Evolutionary conservation across 1,140 invertebrate genomes (phyloP), one percentile per base, ranked within the genome.

Genomic region (Mylabris phalerata): DNA sequence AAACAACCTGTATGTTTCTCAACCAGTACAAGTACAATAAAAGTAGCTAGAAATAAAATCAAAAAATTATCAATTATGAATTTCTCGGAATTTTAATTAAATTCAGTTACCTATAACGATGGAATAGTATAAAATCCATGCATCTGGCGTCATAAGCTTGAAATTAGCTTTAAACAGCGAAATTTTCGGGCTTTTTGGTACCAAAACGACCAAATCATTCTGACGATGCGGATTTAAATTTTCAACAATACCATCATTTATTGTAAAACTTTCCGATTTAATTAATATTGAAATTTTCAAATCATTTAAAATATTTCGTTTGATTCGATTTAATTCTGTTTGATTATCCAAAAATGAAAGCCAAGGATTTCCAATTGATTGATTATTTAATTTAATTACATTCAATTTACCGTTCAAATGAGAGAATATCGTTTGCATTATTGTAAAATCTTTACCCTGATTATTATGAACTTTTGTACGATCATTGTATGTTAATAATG

Each of bases 211-310:
- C n/a, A 48, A 48, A 26, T 56, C 54, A 25, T 56, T 48, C 25
- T 56, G 54, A n/a, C 43, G 26, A 7, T 56, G 54, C 3, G 54
- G 54, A 40, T 56, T 47, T 40, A 48, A 9, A 48, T 56, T 56
- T 9, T 56, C 54, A 11, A 56, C 24, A 48, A 56, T 32, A 11
- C 48, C 42, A 24, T 56, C 46, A 11, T 56, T 45, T 3, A 41
- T 25, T 39, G 13, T 48, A 48, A 56, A 56, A 13, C 24, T 27
- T 39, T 56, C 45, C 38, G 54, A 48, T 26, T 56, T 48, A n/a
- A 56, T 41, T n/a, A 56, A 41, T 43, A 56, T 48, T 9, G 54
- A 56, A 43, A 56, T 56, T 11, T 56, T 40, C n/a, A 11, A 9
- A 9, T 43, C 9, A 13, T 43, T 13, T n/a, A 56, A 43, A 48